Evolutionary conservation across 1,140 invertebrate species (phyloP).

Genomic region (Drosophila repletoides): DNA sequence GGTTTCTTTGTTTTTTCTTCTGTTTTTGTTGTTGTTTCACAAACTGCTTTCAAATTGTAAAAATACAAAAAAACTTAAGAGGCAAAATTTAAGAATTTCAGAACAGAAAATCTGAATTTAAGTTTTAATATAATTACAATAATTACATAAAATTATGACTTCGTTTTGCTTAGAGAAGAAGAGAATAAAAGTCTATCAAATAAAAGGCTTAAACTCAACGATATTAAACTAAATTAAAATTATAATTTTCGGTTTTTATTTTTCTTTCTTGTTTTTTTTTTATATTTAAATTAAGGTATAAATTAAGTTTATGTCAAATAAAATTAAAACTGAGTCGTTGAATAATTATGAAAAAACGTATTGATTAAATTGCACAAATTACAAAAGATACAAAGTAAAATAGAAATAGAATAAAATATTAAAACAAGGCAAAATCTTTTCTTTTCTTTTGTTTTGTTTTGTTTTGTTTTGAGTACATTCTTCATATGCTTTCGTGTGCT

Average conservation of each 20-base stretch:
- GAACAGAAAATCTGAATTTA: conserved; percentile 68
- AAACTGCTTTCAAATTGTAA: conserved; percentile 61
- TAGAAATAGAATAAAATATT: not conserved
- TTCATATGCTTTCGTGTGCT: too few relatives aligned
- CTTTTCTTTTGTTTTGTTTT: too few relatives aligned
- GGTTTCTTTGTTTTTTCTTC: conserved; percentile 27
- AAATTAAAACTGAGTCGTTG: conserved; percentile 36
- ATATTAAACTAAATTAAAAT: conserved; percentile 7
- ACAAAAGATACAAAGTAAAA: conserved; percentile 17
- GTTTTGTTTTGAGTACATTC: conserved; percentile 64
- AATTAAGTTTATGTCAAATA: conserved; percentile 7
- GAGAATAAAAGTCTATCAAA: conserved; percentile 59
- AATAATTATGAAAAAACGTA: conserved; percentile 25
- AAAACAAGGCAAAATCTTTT: conserved; percentile 34
- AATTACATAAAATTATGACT: conserved; percentile 81
- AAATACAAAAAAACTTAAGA: conserved; percentile 69
- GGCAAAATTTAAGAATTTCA: conserved; percentile 42
- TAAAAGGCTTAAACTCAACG: conserved; percentile 27
- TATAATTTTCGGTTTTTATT: conserved; percentile 11
- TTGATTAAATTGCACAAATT: conserved; percentile 60
- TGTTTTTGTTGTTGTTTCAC: conserved; percentile 62
- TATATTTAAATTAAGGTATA: conserved; percentile 12
- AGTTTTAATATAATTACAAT: too few relatives aligned
- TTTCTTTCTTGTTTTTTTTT: too few relatives aligned
- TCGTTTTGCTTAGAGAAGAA: conserved; percentile 75